Conservation (phyloP, 2,797 vertebrate species). For the Salmo trutta region DNA sequence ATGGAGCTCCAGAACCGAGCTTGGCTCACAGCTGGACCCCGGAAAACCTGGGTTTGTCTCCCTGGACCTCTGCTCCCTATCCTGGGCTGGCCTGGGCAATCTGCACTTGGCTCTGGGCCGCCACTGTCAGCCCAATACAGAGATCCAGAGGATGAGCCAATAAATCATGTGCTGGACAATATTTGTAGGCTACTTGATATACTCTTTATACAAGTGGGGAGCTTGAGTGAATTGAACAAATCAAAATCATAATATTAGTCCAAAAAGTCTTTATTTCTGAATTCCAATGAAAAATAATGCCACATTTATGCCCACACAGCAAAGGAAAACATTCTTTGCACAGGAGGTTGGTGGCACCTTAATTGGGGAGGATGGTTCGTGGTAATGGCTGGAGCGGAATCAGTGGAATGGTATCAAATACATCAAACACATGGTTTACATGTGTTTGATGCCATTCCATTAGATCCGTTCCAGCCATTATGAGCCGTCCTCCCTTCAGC, state of each 20-base stretch:
- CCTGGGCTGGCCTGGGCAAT: not conserved
- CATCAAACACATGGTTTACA: too few species aligned
- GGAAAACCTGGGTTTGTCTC: not conserved
- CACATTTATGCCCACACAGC: conserved; percentile 10
- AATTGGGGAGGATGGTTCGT: too few species aligned
- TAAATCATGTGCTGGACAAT: not conserved
- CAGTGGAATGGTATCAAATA: too few species aligned
- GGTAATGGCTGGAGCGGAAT: too few species aligned
- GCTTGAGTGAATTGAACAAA: not conserved
- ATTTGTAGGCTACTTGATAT: not conserved
- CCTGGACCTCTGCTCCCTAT: not conserved
- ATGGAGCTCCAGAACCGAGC: not conserved
- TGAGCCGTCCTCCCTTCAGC: too few species aligned
- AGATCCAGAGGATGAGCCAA: not conserved
- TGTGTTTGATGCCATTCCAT: too few species aligned
- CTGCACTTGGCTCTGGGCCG: not conserved
- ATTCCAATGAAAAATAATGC: conserved; percentile 18
- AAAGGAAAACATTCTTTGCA: conserved; percentile 1
- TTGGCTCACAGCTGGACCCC: not conserved
- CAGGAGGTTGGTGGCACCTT: too few species aligned
- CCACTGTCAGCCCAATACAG: not conserved
- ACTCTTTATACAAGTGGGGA: not conserved
- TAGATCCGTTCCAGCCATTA: too few species aligned
- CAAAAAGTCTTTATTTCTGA: conserved; percentile 21
- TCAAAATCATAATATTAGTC: not conserved